phyloP scores from a whole-genome alignment of 2,888 invertebrate species.

The Celastrina argiolus region DNA sequence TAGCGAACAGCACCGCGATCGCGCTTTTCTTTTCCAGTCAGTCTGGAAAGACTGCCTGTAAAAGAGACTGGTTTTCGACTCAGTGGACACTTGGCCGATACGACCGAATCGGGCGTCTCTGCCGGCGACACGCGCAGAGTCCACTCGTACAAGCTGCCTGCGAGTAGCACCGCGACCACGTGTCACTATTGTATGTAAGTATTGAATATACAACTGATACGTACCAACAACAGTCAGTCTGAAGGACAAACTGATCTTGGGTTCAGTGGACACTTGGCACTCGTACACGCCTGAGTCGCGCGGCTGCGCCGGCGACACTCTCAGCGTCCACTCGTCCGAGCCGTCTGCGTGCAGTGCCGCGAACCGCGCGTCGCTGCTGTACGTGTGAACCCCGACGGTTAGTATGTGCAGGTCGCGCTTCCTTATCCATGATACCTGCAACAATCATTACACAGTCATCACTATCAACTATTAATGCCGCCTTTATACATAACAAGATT shows the following conservation, averaged over 20 bases:
- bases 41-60: conserved; percentile 83
- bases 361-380: conserved; percentile 83
- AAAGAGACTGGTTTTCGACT: conserved; percentile 93
- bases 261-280: conserved; percentile 95
- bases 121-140: conserved; percentile 76
- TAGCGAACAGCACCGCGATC: conserved; percentile 81
- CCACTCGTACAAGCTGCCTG: conserved; percentile 82
- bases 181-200: conserved; percentile 82
- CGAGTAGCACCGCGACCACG: conserved; percentile 80
- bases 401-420: conserved; percentile 88
- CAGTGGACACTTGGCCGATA: conserved; percentile 94
- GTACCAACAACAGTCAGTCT: conserved; percentile 87
- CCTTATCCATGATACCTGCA: conserved; percentile 92
- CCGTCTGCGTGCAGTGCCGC: conserved; percentile 81
- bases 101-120: conserved; percentile 88
- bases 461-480: no score
- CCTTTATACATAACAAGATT: no score
- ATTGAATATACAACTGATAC: conserved; percentile 49
- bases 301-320: conserved; percentile 79
- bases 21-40: conserved; percentile 83
- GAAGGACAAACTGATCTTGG: conserved; percentile 90
- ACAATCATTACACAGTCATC: conserved; percentile 31
- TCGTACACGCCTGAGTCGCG: conserved; percentile 93
- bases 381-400: conserved; percentile 81
- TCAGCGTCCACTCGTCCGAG: conserved; percentile 81